Conservation (phyloP, 2,888 invertebrate genomes). For the Diarsia dahlii region DNA sequence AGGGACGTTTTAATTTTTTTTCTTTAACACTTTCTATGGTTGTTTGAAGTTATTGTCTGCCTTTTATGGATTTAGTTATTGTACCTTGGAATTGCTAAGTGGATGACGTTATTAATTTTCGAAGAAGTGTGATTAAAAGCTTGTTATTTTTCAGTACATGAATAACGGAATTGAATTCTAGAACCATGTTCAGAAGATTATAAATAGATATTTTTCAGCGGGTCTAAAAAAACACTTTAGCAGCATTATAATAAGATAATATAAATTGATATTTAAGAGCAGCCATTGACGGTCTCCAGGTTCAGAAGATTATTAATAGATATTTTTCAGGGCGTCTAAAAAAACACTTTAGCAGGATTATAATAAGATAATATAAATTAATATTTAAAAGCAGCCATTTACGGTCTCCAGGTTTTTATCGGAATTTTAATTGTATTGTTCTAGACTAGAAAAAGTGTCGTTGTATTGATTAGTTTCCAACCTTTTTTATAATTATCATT, state of each 20-base stretch:
- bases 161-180: too few relatives aligned
- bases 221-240: too few relatives aligned
- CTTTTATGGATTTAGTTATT: conserved; percentile 4
- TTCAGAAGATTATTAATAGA: not conserved
- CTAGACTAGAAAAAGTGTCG: conserved; percentile 17
- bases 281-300: too few relatives aligned
- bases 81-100: not conserved
- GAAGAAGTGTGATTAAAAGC: not conserved
- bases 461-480: conserved; percentile 3
- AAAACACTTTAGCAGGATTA: too few relatives aligned
- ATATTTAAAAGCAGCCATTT: too few relatives aligned
- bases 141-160: not conserved
- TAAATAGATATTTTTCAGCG: not conserved
- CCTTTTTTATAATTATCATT: conserved; percentile 19
- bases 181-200: not conserved
- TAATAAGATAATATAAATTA: too few relatives aligned
- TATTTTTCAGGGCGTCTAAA: not conserved
- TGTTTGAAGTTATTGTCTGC: conserved; percentile 29
- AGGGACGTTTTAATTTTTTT: conserved; percentile 59
- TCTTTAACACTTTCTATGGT: conserved; percentile 22
- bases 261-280: too few relatives aligned
- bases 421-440: not conserved
- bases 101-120: not conserved
- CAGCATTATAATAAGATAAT: too few relatives aligned
- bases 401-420: not conserved